A percentile compares a stretch with the other conserved stretches of the same genome.
Conservation (phyloP, 2,113 vertebrate genomes). For the Camelus dromedarius region DNA sequence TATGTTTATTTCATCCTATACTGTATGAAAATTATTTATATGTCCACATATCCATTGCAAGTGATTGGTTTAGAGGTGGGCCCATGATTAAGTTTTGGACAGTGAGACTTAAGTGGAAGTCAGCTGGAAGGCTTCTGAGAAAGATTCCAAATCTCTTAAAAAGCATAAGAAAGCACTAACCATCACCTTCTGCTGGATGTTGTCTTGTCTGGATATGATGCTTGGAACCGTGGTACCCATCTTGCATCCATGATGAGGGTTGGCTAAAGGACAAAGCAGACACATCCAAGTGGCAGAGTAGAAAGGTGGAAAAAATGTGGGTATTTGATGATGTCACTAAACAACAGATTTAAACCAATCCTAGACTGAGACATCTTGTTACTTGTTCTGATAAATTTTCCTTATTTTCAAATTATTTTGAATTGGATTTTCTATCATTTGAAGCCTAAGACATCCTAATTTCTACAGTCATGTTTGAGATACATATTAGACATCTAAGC, state of each 20-base stretch:
- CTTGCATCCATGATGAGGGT: background rate
- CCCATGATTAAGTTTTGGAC: background rate
- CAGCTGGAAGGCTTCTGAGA: background rate
- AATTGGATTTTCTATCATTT: conserved; percentile 25
- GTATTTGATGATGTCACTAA: background rate
- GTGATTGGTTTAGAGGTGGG: background rate
- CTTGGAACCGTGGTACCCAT: background rate
- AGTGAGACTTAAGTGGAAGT: background rate
- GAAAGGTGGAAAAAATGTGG: background rate
- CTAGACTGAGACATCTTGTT: background rate
- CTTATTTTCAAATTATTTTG: background rate
- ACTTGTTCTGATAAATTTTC: background rate
- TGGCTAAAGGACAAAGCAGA: background rate
- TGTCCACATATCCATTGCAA: background rate
- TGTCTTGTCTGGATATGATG: background rate
- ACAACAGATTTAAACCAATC: background rate
- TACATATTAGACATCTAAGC: background rate
- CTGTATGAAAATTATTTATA: background rate
- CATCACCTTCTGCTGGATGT: background rate
- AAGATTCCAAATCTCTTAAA: background rate
- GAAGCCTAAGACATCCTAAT: background rate
- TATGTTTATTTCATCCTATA: background rate
- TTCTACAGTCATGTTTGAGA: background rate
- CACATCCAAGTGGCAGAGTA: background rate
- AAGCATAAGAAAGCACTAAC: background rate